Evolutionary conservation across 2,113 vertebrate genomes (phyloP), one percentile per base, ranked within the genome.

Genomic region (Sinocyclocheilus anshuiensis): DNA sequence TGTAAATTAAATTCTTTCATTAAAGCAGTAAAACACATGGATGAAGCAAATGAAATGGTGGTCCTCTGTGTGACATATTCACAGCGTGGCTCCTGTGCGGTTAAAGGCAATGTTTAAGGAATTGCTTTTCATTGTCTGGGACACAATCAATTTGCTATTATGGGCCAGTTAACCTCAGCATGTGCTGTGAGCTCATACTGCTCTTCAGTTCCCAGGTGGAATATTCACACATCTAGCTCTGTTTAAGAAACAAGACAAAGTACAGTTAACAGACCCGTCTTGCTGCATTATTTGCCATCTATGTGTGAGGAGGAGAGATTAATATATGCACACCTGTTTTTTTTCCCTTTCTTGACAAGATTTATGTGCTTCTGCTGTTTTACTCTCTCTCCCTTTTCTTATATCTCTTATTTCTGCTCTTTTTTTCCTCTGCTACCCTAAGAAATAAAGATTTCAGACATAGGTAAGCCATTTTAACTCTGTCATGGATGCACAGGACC

Each of bases 361-460:
- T 81, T 61, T 26, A 67, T 78, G 72, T 72, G 82, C 26, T 83
- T 59, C n/a, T 89, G 55, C 67, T 76, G 65, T 87, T 86, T 83
- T 29, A 63, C 78, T 74, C 65, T 71, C 53, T 85, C 53, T 81
- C 71, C 72, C 55, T 77, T 80, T 87, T 84, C 55, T 86, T 57
- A 83, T 72, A 20, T 39, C 79, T 80, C 45, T 11, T 45, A 45
- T 45, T 45, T 45, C 2, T 48, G 48, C 89, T 94, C 92, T 89
- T 92, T 88, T 45, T 94, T 93, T 92, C 93, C 94, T 96, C 93
- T 94, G 91, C 88, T 95, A 89, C 93, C 92, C 90, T 95, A 96
- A 99, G 98, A 98, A 99, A 99, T 97, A 99, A 99, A 98, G 98
- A 99, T 97, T 99, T 99, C 97, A 97, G 98, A 96, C 98, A 99